phyloP scores from a whole-genome alignment of 2,797 vertebrate genomes.

The Poecilia wingei region DNA sequence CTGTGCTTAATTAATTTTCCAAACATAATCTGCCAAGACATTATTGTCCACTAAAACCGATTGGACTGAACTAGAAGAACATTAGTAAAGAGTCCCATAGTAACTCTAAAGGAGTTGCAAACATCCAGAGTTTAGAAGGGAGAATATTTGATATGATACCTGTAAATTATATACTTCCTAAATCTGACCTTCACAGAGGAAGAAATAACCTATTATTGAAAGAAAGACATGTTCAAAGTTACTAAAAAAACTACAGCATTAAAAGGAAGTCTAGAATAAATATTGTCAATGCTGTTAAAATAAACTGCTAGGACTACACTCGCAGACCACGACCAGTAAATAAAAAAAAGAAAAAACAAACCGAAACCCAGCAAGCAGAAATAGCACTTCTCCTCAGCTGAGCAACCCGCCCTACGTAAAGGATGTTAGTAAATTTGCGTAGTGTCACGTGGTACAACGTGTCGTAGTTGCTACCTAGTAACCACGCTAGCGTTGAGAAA shows the following conservation, averaged over 20 bases:
- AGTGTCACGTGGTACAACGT: constrained; percentile 20
- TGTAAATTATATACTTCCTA: background rate
- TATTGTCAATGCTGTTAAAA: background rate
- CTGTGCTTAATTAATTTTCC: background rate
- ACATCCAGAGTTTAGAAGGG: background rate
- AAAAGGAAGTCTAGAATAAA: background rate
- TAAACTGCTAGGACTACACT: background rate
- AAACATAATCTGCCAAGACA: background rate
- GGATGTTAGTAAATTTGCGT: constrained; percentile 19
- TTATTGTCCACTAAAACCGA: background rate
- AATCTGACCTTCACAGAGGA: background rate
- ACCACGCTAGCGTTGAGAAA: constrained; percentile 53
- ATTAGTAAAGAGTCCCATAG: background rate
- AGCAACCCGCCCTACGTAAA: constrained; percentile 5
- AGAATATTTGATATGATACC: background rate
- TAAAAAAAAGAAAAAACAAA: background rate
- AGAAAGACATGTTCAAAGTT: background rate
- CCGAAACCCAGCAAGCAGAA: background rate
- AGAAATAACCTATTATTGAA: background rate
- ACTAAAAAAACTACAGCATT: background rate
- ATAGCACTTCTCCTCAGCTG: too few relatives aligned
- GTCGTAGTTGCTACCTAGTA: constrained; percentile 55
- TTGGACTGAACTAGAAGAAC: background rate
- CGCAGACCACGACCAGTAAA: background rate
- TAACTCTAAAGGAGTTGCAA: background rate